Percentiles rank a stretch among this genome's conserved stretches.
phyloP scores from a whole-genome alignment of 2,797 vertebrate genomes.

The Galagoides demidoff region DNA sequence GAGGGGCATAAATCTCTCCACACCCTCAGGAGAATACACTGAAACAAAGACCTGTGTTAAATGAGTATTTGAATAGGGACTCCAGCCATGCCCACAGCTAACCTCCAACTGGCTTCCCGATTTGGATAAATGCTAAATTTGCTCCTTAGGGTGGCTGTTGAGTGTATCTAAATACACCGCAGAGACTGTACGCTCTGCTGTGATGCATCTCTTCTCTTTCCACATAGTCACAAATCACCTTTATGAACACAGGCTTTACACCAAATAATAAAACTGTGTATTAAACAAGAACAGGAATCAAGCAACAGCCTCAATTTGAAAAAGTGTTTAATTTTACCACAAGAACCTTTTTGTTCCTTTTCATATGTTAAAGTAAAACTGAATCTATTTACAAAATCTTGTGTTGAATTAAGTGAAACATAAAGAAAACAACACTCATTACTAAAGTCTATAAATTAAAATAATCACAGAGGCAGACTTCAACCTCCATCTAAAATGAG shows the following conservation, averaged over 20 bases:
- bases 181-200: not conserved
- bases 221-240: constrained; percentile 66
- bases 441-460: constrained; percentile 51
- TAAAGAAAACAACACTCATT: not conserved
- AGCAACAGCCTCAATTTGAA: constrained; percentile 41
- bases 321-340: constrained; percentile 57
- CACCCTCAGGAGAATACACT: not conserved
- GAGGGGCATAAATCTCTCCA: constrained; percentile 30
- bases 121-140: constrained; percentile 60
- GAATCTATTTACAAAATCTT: constrained; percentile 48
- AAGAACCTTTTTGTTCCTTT: constrained; percentile 48
- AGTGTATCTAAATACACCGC: constrained; percentile 25
- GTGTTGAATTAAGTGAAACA: constrained; percentile 39
- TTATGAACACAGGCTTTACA: constrained; percentile 54
- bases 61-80: constrained; percentile 34
- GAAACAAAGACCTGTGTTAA: constrained; percentile 1
- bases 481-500: constrained; percentile 21
- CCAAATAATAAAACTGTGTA: constrained; percentile 54
- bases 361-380: constrained; percentile 52
- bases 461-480: constrained; percentile 12
- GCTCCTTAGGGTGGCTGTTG: not conserved
- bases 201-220: constrained; percentile 53
- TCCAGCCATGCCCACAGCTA: constrained; percentile 32
- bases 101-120: constrained; percentile 39
- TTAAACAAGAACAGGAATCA: constrained; percentile 58